Evolutionary conservation across 2,113 vertebrate genomes (phyloP), one percentile per base, ranked within the genome.

Genomic region (Turnix velox): DNA sequence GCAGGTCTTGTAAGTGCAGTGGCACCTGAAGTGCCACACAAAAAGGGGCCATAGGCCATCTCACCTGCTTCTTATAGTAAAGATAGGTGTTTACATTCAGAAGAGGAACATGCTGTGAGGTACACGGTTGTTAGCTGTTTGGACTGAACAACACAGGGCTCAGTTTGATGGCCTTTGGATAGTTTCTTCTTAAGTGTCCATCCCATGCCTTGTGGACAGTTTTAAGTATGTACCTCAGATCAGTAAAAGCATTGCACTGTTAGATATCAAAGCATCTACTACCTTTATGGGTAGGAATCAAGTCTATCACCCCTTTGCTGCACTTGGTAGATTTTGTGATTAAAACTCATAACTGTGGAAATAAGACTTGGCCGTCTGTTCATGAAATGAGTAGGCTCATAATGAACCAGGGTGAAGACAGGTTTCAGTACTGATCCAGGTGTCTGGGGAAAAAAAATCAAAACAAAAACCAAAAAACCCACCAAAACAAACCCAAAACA

Each of bases 141-240:
- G 31, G 39, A 55, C 16, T 6, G 46, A 30, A 19, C 10, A 31
- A 33, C 0, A 1, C 7, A 10, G 7, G 43, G 27, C 33, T 80
- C 5, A 0, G 30, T 45, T 51, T 80, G 49, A 40, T 77, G 24
- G 48, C 25, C 62, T 30, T 73, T 22, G 7, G 25, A 6, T 18
- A 27, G 23, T 27, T 59, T 0, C 1, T 20, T 52, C 30, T 52
- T 71, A 3, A 7, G 12, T 17, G 15, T 65, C 18, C 33, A 65
- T 1, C 16, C 54, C 46, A n/a, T 0, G 0, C 35, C 37, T 35
- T 35, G 18, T 5, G 2, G 16, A 4, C 18, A 20, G 31, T 12
- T 12, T 52, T 40, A 81, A 49, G n/a, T 42, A 18, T 3, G 1
- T 33, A 46, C 42, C 40, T 45, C 28, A 49, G 40, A 46, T 10